Base-by-base conservation (phyloP, 2,797 vertebrate species). In the Notolabrus celidotus region DNA sequence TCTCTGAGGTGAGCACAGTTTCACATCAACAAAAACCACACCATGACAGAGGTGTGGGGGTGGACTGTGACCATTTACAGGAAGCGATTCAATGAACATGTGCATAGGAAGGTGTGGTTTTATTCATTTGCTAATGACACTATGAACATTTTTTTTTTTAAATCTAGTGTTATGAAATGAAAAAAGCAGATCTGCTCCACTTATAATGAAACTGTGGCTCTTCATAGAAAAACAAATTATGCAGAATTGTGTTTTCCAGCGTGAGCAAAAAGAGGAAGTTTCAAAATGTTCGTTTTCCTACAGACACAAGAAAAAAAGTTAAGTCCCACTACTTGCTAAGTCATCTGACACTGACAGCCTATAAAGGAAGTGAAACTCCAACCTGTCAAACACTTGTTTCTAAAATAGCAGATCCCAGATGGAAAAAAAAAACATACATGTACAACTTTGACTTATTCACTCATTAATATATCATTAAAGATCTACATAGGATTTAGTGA, bases 321-420 rank as follows among this genome's bases (percentile, higher is more conserved):
- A 27, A 25, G 47, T 19, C 43, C 67, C 0, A 0, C 0, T 10
- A 1, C 0, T 42, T 0, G 19, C 14, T 10, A 39, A 43, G 11
- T 25, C 33, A 46, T 3, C 25, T 41, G 43, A 51, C 20, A n/a
- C 10, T 49, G 5, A 31, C 2, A n/a, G 11, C 5, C 3, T 16
- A 9, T 16, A 9, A 4, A 7, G 71, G 74, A 82, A 85, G 36
- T 1, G 34, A 74, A 82, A 80, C 55, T 7, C 5, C 10, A n/a
- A 43, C 41, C n/a, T 10, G 17, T 1, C 7, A 17, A 41, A 41
- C 29, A 27, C 29, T 31, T 31, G 4, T 31, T 7, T 7, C 4
- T 29, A 8, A 6, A 31, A 31, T 31, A 7, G 4, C 3, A 31
- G 8, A 7, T n/a, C n/a, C n/a, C n/a, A n/a, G n/a, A n/a, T n/a